These are phyloP conservation scores for Coreius guichenoti DNA, from an alignment of 2,797 vertebrate species.

Conservation along the genomic window DNA sequence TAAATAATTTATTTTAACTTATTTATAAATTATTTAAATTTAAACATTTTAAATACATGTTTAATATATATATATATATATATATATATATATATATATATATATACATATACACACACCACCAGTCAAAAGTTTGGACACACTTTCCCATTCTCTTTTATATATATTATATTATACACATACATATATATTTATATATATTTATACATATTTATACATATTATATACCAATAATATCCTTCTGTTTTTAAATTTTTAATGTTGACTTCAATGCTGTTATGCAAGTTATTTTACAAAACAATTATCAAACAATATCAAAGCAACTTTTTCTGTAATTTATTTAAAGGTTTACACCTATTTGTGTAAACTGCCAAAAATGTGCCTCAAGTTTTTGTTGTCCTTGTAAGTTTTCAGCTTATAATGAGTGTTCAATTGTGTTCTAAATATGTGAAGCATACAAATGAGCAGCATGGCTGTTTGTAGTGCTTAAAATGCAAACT, in stretches of 20 bases:
- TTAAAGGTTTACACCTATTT: background rate
- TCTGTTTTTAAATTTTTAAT: background rate
- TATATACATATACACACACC: no score
- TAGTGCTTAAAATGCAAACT: slow-evolving; percentile 11
- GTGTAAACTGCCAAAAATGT: background rate
- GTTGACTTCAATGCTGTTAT: background rate
- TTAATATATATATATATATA: no score
- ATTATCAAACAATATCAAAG: background rate
- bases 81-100: background rate
- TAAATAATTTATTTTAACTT: background rate
- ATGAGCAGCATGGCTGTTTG: background rate
- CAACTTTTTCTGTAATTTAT: background rate
- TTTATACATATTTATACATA: no score
- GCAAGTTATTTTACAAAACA: background rate
- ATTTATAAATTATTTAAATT: no score
- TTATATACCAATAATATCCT: background rate
- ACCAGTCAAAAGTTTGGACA: no score
- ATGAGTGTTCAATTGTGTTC: background rate
- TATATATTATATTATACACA: no score
- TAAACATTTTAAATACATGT: no score
- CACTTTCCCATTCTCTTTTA: no score
- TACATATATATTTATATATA: no score
- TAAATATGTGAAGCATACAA: background rate
- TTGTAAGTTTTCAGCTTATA: background rate
- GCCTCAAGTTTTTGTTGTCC: slow-evolving; percentile 1